Evolutionary conservation across 2,888 invertebrate genomes (phyloP), one percentile per base, ranked within the genome.

Genomic region (Dasypolia templi): DNA sequence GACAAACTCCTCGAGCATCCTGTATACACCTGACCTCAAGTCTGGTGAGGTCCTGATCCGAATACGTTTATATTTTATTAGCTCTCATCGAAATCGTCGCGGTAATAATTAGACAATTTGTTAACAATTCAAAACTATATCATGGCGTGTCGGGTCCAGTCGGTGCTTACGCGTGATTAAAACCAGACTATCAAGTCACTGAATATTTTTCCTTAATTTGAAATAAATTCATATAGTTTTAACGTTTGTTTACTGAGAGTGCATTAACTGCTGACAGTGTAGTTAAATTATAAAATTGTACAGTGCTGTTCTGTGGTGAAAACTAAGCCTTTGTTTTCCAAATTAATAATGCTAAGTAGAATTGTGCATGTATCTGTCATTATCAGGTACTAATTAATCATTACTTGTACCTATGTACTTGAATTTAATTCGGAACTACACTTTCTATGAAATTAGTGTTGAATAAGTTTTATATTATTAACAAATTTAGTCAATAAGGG

Each of bases 11-110:
- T 22, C 6, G 32, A 85, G 51, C 87, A 86, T 4, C 77, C 82
- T 88, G 79, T 89, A 83, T 65, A 80, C 53, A 49, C 17, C 11
- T 84, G 67, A 79, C 75, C 77, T 78, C 46, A 2, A 19, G 19
- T 19, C 70, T 56, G 35, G 2, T n/a, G 78, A 84, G 84, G 87
- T 85, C 86, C 72, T 66, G 85, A 87, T 88, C 84, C 84, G n/a
- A 86, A 86, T 84, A 87, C 74, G 72, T 79, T 78, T 72, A 79
- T 62, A 80, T 67, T 81, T 85, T 87, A 90, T 92, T 91, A 89
- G 86, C 88, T 90, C 80, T 86, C 90, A 94, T 94, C 92, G 92
- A 91, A 91, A 91, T 92, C 89, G 88, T 90, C 88, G 84, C 83
- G 75, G 86, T 81, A 85, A 82, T 89, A 90, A 93, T 93, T 90